phyloP scores from a whole-genome alignment of 2,113 vertebrate genomes.

The Sinocyclocheilus anophthalmus region DNA sequence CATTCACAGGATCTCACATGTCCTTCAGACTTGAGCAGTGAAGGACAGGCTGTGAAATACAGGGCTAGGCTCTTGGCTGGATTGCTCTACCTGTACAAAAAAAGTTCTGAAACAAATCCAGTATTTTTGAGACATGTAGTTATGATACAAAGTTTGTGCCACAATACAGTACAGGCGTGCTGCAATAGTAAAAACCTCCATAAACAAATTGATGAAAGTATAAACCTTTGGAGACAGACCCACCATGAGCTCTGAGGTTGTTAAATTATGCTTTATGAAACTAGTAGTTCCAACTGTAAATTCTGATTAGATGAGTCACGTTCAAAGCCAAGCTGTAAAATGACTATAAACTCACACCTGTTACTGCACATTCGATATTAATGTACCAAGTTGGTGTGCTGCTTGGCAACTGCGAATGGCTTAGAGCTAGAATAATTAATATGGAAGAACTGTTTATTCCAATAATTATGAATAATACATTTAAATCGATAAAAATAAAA shows the following conservation, averaged over 20 bases:
- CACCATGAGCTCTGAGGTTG: background rate
- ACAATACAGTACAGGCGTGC: background rate
- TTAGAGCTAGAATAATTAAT: background rate
- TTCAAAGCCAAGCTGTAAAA: conserved; percentile 15
- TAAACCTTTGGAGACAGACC: background rate
- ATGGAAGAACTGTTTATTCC: conserved; percentile 4
- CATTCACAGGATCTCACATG: conserved; percentile 66
- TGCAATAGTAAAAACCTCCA: background rate
- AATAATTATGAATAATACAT: background rate
- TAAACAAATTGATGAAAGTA: background rate
- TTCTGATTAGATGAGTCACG: background rate
- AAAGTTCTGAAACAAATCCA: background rate
- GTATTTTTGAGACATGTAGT: background rate
- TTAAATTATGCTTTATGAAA: background rate
- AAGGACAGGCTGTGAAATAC: conserved; percentile 60
- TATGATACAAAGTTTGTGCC: background rate
- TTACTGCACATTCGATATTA: background rate
- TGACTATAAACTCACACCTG: conserved; percentile 19
- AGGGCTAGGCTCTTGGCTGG: background rate
- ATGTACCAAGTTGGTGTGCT: background rate
- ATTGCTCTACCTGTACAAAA: background rate
- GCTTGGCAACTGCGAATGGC: background rate
- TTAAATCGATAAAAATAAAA: background rate
- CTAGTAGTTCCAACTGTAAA: background rate
- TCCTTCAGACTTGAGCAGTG: conserved; percentile 67